These are phyloP conservation scores for Dilophus febrilis DNA, from an alignment of 2,888 invertebrate species.

Conservation along the genomic window DNA sequence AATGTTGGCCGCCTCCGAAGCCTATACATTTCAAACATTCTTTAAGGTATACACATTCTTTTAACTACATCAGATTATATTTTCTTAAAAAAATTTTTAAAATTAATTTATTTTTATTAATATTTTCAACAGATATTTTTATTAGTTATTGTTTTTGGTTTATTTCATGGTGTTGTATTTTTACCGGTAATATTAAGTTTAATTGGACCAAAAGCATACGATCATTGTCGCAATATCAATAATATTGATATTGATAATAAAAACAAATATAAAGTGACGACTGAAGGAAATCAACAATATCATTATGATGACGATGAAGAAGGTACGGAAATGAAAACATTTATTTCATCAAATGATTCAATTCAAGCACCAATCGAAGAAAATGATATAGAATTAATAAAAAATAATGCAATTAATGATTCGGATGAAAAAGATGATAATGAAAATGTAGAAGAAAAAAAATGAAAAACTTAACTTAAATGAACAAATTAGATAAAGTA, in stretches of 20 bases:
- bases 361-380: no score
- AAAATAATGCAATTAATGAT: no score
- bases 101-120: no score
- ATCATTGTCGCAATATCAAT: conserved; percentile 1
- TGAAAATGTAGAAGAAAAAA: no score
- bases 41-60: conserved; percentile 37
- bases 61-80: neutral
- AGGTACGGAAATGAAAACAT: conserved; percentile 1
- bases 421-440: neutral
- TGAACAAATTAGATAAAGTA: no score
- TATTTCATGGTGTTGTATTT: conserved; percentile 59
- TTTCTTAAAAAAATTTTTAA: conserved; percentile 3
- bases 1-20: conserved; percentile 49
- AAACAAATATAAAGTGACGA: neutral
- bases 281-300: neutral
- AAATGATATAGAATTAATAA: no score
- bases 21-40: conserved; percentile 61
- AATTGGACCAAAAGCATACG: conserved; percentile 46
- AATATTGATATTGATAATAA: neutral
- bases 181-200: conserved; percentile 58
- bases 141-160: conserved; percentile 56
- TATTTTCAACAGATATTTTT: conserved; percentile 48
- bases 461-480: no score
- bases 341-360: neutral
- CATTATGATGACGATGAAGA: neutral